Conservation (phyloP, 2,888 invertebrate genomes). For the Drosophila melanosoma region DNA sequence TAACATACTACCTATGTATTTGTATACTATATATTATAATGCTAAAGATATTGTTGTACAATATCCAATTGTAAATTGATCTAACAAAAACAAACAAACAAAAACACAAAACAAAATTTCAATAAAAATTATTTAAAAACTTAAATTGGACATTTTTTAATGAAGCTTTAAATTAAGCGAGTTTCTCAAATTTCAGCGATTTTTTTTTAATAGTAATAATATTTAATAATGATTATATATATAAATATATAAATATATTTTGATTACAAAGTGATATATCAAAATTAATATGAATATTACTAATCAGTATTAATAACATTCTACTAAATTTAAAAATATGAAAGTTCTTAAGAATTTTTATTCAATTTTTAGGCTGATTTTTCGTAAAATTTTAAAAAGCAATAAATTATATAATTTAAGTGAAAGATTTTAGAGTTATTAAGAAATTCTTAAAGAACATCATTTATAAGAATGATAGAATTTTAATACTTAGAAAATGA, state of each 20-base stretch:
- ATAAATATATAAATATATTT: too few relatives aligned
- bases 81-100: slow-evolving; percentile 28
- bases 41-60: slow-evolving; percentile 72
- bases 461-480: too few relatives aligned
- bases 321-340: neutral
- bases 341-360: neutral
- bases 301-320: neutral
- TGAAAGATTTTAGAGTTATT: neutral
- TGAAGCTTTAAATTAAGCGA: neutral
- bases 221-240: too few relatives aligned
- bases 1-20: slow-evolving; percentile 39
- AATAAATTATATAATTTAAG: neutral
- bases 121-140: slow-evolving; percentile 70
- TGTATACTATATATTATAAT: slow-evolving; percentile 30
- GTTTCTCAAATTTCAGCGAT: neutral
- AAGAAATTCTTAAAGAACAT: too few relatives aligned
- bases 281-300: neutral
- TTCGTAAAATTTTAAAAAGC: neutral
- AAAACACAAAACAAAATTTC: slow-evolving; percentile 40
- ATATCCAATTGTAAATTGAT: slow-evolving; percentile 80
- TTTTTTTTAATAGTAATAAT: neutral
- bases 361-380: neutral
- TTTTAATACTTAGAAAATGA: too few relatives aligned
- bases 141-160: neutral
- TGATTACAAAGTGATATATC: neutral